Base-by-base conservation (phyloP, 2,888 invertebrate genomes). In the Cremastinae sp. region DNA sequence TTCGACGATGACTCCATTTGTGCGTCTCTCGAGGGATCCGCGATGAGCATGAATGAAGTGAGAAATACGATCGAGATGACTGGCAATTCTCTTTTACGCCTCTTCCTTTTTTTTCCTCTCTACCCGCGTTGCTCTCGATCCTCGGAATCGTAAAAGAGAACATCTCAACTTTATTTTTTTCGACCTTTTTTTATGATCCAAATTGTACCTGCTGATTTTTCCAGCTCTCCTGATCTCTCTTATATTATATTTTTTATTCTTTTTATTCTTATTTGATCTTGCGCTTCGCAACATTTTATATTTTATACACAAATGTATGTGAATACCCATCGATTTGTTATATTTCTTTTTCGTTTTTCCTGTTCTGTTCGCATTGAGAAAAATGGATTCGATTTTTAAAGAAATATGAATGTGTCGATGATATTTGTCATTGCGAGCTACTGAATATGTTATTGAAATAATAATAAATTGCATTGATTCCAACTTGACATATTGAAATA, bases 51-150 rank as follows among this genome's bases (percentile, higher is more conserved):
- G 59, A 74, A 69, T 62, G 62, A 62, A 49, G 10, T 14, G 16
- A 64, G 55, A 68, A 74, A 49, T 70, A 61, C 56, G 58, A 64
- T 64, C 43, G 70, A 28, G 61, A 68, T 62, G 58, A 64, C 58
- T 39, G 45, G 35, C 69, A 59, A 47, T 62, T 74, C 43, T 53
- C 12, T 59, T 56, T 47, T 41, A 14, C 10, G 45, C 28, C 7
- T 10, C 9, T 37, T 58, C 35, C 49, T 43, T 59, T 58, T 43
- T 56, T 43, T 59, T 39, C 35, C 2, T 16, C 37, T 28, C 41
- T 10, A n/a, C 37, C 43, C 37, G 14, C 49, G 56, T 49, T 35
- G 12, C 22, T 41, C 3, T n/a, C n/a, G n/a, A 45, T 3, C 22
- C 62, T 35, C 20, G 9, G 47, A 16, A 58, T 74, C 55, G 68